Conservation (phyloP, 2,113 vertebrate species). For the Garra rufa region DNA sequence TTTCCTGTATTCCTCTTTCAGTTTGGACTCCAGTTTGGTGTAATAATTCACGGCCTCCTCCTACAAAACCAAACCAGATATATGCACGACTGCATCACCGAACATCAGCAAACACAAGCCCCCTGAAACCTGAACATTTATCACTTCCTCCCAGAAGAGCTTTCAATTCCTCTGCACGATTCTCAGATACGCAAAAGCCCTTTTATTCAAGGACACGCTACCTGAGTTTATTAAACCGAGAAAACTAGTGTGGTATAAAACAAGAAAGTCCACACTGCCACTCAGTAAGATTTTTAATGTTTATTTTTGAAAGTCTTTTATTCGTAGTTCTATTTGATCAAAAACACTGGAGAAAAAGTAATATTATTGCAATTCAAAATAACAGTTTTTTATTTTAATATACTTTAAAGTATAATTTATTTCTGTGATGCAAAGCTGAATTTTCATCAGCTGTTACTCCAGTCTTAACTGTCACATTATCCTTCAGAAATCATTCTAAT, state of each 20-base stretch:
- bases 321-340: no score
- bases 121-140: not conserved
- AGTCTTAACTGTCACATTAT: no score
- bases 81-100: not conserved
- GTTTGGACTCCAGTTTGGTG: constrained; percentile 89
- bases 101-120: not conserved
- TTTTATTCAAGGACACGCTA: not conserved
- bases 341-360: no score
- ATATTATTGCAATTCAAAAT: no score
- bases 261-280: no score
- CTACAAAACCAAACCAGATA: constrained; percentile 67
- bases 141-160: not conserved
- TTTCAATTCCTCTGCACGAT: not conserved
- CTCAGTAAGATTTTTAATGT: no score
- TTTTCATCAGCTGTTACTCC: no score
- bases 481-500: no score
- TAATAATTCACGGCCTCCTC: constrained; percentile 96
- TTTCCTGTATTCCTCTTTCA: constrained; percentile 94
- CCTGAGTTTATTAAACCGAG: not conserved
- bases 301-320: no score
- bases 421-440: no score
- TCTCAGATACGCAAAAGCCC: not conserved
- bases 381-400: no score
- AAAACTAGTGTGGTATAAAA: not conserved
- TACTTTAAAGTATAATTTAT: no score